A percentile compares a stretch with the other conserved stretches of the same genome.
Evolutionary conservation across 2,888 invertebrate genomes (phyloP).

Genomic region (Isotomurus palustris): DNA sequence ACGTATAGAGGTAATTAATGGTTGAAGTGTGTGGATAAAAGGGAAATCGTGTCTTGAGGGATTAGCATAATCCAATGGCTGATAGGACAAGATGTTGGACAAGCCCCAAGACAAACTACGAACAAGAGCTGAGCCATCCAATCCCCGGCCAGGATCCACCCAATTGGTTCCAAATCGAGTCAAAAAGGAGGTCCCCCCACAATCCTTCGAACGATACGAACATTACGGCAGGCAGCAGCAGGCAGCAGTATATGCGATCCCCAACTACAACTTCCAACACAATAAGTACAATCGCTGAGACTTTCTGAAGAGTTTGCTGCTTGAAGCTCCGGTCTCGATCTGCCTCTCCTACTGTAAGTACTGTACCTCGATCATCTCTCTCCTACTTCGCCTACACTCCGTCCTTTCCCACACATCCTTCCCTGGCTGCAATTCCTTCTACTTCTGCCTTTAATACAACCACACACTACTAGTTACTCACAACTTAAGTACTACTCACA

Average conservation of each 20-base stretch:
- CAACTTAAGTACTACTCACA: too few relatives aligned
- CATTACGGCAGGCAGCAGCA: too few relatives aligned
- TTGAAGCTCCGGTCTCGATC: too few relatives aligned
- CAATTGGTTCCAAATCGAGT: conserved; percentile 46
- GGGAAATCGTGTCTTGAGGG: conserved; percentile 46
- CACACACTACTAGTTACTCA: background rate
- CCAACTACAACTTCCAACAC: conserved; percentile 10
- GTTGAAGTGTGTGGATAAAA: conserved; percentile 43
- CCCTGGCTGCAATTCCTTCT: too few relatives aligned
- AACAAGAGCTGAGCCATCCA: conserved; percentile 42
- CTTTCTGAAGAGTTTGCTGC: background rate
- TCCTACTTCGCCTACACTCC: too few relatives aligned
- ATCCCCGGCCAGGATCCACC: conserved; percentile 42
- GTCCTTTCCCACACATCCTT: too few relatives aligned
- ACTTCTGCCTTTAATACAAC: background rate
- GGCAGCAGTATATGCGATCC: conserved; percentile 38
- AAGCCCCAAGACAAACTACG: conserved; percentile 47
- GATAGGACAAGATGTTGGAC: conserved; percentile 47
- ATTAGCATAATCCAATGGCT: conserved; percentile 47
- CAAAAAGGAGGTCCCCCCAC: conserved; percentile 43
- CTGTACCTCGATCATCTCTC: too few relatives aligned
- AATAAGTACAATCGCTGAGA: background rate
- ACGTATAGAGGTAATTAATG: conserved; percentile 46
- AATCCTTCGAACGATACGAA: too few relatives aligned
- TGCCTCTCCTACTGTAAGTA: too few relatives aligned